Conservation (phyloP, 1,140 invertebrate species). For the Asobara japonica region DNA sequence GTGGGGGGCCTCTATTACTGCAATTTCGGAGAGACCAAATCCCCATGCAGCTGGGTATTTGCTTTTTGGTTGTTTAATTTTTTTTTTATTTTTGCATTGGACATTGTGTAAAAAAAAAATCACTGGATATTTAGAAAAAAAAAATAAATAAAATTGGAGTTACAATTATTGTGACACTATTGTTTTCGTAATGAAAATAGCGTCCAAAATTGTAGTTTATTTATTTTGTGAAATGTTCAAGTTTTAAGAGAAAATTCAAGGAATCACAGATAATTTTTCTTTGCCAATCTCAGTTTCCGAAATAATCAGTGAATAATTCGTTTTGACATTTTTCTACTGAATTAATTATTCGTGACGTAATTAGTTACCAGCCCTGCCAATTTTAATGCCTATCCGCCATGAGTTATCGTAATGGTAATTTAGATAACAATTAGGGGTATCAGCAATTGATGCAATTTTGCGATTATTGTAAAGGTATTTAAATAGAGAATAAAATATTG, state of each 20-base stretch:
- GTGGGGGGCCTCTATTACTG: no score
- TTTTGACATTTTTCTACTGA: neutral
- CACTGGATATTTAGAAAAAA: neutral
- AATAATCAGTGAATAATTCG: no score
- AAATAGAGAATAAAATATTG: neutral
- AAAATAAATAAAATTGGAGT: neutral
- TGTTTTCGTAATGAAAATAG: no score
- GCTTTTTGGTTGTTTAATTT: no score
- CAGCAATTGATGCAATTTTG: neutral
- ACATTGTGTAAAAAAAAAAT: neutral
- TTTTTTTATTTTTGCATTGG: no score
- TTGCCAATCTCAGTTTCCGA: neutral
- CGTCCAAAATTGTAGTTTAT: no score
- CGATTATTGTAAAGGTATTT: neutral
- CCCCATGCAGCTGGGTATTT: no score
- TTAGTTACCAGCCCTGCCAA: neutral
- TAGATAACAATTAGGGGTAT: neutral
- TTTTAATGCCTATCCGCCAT: conserved; percentile 31
- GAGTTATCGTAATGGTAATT: conserved; percentile 32
- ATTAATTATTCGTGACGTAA: neutral
- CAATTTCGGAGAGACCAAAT: no score
- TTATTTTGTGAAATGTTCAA: no score
- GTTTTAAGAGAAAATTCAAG: neutral
- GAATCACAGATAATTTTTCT: neutral
- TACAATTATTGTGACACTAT: no score